phyloP scores from a whole-genome alignment of 2,797 vertebrate genomes.

The Sebastes reedi region DNA sequence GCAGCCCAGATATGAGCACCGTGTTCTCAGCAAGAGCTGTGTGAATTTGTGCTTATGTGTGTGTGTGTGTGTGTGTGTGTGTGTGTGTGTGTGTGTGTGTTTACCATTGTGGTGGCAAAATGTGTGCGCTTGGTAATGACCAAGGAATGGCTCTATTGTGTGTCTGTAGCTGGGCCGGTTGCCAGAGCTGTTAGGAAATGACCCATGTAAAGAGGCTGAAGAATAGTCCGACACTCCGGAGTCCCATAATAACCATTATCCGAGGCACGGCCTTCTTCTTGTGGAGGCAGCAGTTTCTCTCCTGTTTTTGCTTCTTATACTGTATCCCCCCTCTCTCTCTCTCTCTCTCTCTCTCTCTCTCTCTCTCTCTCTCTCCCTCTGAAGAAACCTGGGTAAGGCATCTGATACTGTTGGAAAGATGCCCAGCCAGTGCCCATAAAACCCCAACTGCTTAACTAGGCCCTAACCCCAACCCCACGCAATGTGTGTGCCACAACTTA shows the following conservation, averaged over 20 bases:
- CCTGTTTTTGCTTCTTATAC: background rate
- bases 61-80: background rate
- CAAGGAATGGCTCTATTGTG: slow-evolving; percentile 67
- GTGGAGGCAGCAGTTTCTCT: slow-evolving; percentile 24
- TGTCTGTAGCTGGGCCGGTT: slow-evolving; percentile 50
- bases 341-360: background rate
- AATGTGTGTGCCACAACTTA: slow-evolving; percentile 45
- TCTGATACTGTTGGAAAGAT: slow-evolving; percentile 54
- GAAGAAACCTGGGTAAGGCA: slow-evolving; percentile 22
- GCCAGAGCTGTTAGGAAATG: slow-evolving; percentile 67
- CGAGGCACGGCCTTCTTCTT: slow-evolving; percentile 40
- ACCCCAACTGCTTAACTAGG: slow-evolving; percentile 63
- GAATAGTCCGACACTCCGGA: slow-evolving; percentile 54
- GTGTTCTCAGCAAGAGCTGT: background rate
- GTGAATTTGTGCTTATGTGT: background rate
- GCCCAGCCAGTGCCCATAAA: slow-evolving; percentile 61
- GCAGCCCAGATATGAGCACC: background rate
- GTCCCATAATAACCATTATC: slow-evolving; percentile 53
- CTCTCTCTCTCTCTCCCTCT: background rate
- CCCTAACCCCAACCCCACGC: slow-evolving; percentile 54
- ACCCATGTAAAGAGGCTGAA: slow-evolving; percentile 62
- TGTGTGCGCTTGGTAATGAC: slow-evolving; percentile 52
- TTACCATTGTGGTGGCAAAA: slow-evolving; percentile 31
- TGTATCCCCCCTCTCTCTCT: background rate
- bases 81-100: slow-evolving; percentile 31